Evolutionary conservation across 2,113 vertebrate species (phyloP), one percentile per base, ranked within the genome.

Genomic region (Bos javanicus): DNA sequence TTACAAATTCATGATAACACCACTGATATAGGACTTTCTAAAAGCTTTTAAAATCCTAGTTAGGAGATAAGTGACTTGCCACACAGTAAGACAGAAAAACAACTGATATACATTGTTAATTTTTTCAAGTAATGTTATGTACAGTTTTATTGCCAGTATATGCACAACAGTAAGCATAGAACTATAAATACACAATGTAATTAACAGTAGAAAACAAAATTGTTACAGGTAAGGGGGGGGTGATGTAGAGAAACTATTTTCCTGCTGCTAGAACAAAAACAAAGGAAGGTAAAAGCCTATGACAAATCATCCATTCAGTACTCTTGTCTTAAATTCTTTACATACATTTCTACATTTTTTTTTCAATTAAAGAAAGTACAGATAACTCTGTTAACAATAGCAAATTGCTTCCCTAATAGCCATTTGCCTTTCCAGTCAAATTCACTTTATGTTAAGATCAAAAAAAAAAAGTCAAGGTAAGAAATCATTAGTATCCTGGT

Each of bases 61-160:
- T 78, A 82, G 56, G 92, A 87, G 84, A 33, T 59, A 87, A 94
- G 43, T 96, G 84, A 94, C 43, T 74, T 87, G 56, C 96, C 95
- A 98, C 64, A 97, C 97, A 98, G 96, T 60, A 94, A 98, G 98
- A 97, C 95, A 98, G 97, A 98, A 98, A 98, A 82, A 91, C 97
- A 97, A 96, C 94, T 89, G 95, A 96, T 97, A 97, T 98, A 98
- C 96, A 97, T 94, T 78, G 94, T 96, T 98, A 62, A 87, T 96
- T 97, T 99, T 98, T 98, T 98, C 91, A 98, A 98, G 98, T 99
- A 98, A 99, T 98, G 98, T 99, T 99, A 99, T 99, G 99, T 99
- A 99, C 99, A 99, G 98, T 99, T 99, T 99, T 99, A 99, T 99
- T 99, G 99, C 99, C 99, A 98, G 99, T 99, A 99, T 99, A 98